These are phyloP conservation scores for Neuroscelio doddi DNA, from an alignment of 2,888 invertebrate species.

Conservation along the genomic window DNA sequence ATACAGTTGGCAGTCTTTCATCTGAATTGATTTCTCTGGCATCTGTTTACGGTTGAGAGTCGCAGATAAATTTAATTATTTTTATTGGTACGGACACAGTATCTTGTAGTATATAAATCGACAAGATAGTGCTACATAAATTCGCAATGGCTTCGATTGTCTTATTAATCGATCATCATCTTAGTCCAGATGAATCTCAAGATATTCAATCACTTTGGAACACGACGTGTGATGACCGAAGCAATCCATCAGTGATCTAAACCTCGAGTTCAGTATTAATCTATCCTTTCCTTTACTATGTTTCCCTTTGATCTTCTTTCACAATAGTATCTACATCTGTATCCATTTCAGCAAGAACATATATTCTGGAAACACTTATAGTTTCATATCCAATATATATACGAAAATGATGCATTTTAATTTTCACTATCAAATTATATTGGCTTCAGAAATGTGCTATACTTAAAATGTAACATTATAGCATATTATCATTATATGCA, in stretches of 20 bases:
- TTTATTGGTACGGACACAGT: no score
- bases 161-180: slow-evolving; percentile 63
- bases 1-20: no score
- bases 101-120: slow-evolving; percentile 58
- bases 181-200: slow-evolving; percentile 62
- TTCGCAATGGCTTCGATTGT: slow-evolving; percentile 59
- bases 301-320: slow-evolving; percentile 44
- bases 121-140: slow-evolving; percentile 51
- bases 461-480: no score
- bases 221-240: slow-evolving; percentile 57
- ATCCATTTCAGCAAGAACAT: slow-evolving; percentile 37
- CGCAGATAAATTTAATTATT: no score
- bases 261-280: slow-evolving; percentile 26
- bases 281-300: slow-evolving; percentile 40
- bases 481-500: no score
- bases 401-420: no score
- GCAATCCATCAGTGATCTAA: slow-evolving; percentile 59
- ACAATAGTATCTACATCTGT: slow-evolving; percentile 36
- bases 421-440: no score
- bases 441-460: no score
- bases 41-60: no score
- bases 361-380: slow-evolving; percentile 5
- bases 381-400: no score
- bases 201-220: slow-evolving; percentile 65
- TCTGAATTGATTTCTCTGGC: no score